These are phyloP conservation scores for Pararge aegeria DNA, from an alignment of 1,140 invertebrate genomes.

Conservation along the genomic window DNA sequence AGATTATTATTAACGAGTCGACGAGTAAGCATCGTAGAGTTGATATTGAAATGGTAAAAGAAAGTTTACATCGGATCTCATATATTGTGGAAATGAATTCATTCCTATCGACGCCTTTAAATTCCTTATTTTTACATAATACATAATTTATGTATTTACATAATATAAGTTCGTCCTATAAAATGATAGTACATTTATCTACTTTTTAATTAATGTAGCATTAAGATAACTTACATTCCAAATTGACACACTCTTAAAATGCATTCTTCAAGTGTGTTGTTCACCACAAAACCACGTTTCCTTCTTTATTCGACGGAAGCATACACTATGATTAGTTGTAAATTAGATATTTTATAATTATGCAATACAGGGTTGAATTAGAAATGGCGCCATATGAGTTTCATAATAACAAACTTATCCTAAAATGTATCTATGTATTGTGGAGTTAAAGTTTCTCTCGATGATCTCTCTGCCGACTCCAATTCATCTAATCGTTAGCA, in stretches of 20 bases:
- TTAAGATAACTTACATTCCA: neutral
- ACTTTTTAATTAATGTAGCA: neutral
- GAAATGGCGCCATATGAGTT: slow-evolving; percentile 11
- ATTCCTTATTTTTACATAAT: neutral
- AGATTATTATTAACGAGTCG: slow-evolving; percentile 27
- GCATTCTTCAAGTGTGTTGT: neutral
- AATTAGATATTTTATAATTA: slow-evolving; percentile 27
- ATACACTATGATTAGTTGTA: slow-evolving; percentile 11
- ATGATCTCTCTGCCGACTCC: slow-evolving; percentile 29
- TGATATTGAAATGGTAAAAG: slow-evolving; percentile 6
- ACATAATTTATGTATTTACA: slow-evolving; percentile 5
- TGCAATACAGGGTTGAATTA: slow-evolving; percentile 26
- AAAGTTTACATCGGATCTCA: neutral
- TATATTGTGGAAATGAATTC: neutral
- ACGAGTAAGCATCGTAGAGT: slow-evolving; percentile 34
- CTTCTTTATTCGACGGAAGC: neutral
- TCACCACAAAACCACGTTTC: neutral
- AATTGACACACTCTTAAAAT: neutral
- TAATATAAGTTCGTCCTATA: slow-evolving; percentile 1
- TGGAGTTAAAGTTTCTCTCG: slow-evolving; percentile 6
- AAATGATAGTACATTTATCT: neutral
- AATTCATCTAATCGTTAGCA: slow-evolving; percentile 58
- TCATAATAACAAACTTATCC: neutral
- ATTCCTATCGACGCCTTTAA: neutral
- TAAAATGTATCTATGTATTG: neutral